Base-by-base conservation (phyloP, 2,797 vertebrate genomes). In the Alosa sapidissima region DNA sequence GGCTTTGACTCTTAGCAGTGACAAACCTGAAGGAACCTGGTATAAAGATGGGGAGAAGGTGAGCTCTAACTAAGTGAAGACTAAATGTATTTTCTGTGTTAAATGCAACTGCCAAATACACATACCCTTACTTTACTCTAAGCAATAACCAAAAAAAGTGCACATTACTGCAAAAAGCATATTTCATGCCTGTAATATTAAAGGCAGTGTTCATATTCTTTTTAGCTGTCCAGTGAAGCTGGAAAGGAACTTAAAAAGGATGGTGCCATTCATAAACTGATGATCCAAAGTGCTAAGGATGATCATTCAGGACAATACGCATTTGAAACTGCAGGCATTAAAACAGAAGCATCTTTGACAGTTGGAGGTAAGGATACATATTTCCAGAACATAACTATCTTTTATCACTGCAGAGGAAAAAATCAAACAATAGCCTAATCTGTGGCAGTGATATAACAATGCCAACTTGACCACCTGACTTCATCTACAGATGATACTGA, bases 11-110 rank as follows among this genome's bases (percentile, higher is more conserved):
- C 93, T 96, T 90, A 94, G 90, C 81, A 87, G 72, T 2, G 89
- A 94, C 7, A 86, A 91, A 0, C 89, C 94, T 11, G 91, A 94
- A 0, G 95, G 95, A 5, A 10, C 84, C 83, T 96, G 96, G 96
- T 95, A 94, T 83, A 97, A 96, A 89, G 94, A 97, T 72, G 95
- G 94, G 81, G 90, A 95, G 41, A 91, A 95, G 94, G 97, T 97
- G 89, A 87, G 82, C 21, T 19, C 72, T 28, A 28, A 28, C 28
- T 28, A 28, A 28, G 28, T 41, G 2, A 41, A 41, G 2, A 41
- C 41, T 41, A 41, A 51, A 51, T 51, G 10, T 51, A 51, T 58
- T 58, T 58, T 5, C 21, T 5, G 55, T 21, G 16, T n/a, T 21
- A 58, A 58, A 5, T 58, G 55, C 55, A 58, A 21, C 55, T 21